phyloP scores from a whole-genome alignment of 2,113 vertebrate species.

The Gorilla gorilla region DNA sequence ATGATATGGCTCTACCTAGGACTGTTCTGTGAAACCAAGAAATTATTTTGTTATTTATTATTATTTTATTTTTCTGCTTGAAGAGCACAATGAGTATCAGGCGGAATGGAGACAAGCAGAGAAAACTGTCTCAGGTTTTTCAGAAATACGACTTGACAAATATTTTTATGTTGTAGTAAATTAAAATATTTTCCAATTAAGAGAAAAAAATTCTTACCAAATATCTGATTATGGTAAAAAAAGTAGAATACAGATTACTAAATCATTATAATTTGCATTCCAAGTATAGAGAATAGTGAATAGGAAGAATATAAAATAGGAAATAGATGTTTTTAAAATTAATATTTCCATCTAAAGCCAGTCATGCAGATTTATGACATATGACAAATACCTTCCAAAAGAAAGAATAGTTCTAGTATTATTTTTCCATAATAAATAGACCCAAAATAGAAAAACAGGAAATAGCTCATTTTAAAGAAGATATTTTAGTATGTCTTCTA shows the following conservation, averaged over 20 bases:
- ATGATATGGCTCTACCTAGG: background rate
- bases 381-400: background rate
- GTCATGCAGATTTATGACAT: background rate
- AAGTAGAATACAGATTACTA: background rate
- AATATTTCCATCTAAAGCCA: background rate
- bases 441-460: background rate
- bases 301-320: background rate
- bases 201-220: background rate
- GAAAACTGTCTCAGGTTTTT: background rate
- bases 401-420: background rate
- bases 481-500: background rate
- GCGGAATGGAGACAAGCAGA: background rate
- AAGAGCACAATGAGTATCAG: background rate
- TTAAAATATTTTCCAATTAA: constrained; percentile 36
- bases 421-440: background rate
- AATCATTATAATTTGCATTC: background rate
- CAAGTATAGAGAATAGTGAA: background rate
- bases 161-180: background rate
- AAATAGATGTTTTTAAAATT: background rate
- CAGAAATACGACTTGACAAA: background rate
- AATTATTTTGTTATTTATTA: background rate
- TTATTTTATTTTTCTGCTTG: too few relatives aligned
- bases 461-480: background rate
- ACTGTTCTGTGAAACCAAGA: constrained; percentile 5
- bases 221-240: background rate